Conservation (phyloP, 2,113 vertebrate genomes). For the Morone chrysops region DNA sequence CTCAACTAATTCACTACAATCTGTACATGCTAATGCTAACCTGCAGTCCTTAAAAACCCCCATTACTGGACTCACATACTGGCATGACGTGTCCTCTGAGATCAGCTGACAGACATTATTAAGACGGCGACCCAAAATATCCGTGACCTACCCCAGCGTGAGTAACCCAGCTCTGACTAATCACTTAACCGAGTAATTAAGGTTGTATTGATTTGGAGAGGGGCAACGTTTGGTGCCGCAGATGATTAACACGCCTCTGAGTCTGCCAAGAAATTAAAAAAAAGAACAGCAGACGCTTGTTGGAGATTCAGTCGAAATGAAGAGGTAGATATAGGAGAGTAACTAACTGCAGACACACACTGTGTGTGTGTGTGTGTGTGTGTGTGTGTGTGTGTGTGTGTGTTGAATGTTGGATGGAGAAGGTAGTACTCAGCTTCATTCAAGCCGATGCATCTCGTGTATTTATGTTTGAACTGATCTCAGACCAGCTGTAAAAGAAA, state of each 20-base stretch:
- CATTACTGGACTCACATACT: neutral
- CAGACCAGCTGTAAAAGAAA: neutral
- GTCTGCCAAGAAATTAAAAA: neutral
- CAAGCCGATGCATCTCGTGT: neutral
- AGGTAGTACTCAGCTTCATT: neutral
- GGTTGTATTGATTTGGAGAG: neutral
- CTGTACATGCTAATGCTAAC: neutral
- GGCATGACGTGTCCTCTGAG: neutral
- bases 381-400: too few relatives aligned
- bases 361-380: too few relatives aligned
- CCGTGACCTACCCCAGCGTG: neutral
- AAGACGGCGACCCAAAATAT: neutral
- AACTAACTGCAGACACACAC: neutral
- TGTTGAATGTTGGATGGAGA: too few relatives aligned
- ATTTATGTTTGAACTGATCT: neutral
- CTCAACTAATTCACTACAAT: neutral
- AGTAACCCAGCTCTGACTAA: slow-evolving; percentile 35
- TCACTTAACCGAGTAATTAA: neutral
- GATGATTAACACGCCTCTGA: slow-evolving; percentile 9
- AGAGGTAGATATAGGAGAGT: neutral
- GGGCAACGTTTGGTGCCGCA: neutral
- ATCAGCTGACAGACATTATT: neutral
- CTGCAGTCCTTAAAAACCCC: neutral
- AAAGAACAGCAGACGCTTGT: neutral
- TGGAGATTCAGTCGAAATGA: neutral